Conservation (phyloP, 1,140 invertebrate genomes). For the Brachystomella parvula region DNA sequence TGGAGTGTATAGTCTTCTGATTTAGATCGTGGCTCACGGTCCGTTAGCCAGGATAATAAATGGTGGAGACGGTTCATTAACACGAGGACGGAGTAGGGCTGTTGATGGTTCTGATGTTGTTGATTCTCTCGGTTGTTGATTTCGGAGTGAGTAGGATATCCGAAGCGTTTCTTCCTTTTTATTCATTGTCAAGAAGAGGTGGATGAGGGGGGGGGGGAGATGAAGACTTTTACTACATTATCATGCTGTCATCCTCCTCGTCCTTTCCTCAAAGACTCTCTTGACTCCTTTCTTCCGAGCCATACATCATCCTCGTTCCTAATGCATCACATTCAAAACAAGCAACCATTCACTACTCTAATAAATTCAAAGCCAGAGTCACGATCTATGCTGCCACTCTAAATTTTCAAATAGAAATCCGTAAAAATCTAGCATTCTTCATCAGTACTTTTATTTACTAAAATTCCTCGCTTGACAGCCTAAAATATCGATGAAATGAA, state of each 20-base stretch:
- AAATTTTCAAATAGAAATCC: too few relatives aligned
- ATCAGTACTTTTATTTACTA: too few relatives aligned
- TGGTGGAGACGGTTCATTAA: slow-evolving; percentile 16
- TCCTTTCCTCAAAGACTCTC: neutral
- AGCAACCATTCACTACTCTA: neutral
- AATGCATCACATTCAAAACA: neutral
- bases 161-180: neutral
- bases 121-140: neutral
- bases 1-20: neutral
- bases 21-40: slow-evolving; percentile 8
- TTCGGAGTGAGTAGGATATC: neutral
- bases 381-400: too few relatives aligned
- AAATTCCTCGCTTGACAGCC: too few relatives aligned
- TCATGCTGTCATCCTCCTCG: neutral
- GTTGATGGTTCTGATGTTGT: neutral
- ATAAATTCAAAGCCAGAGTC: too few relatives aligned
- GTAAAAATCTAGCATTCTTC: too few relatives aligned
- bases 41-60: slow-evolving; percentile 1
- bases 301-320: neutral
- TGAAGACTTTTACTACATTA: neutral
- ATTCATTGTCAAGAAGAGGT: neutral
- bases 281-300: neutral
- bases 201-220: neutral
- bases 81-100: neutral
- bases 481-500: too few relatives aligned